phyloP scores from a whole-genome alignment of 2,888 invertebrate genomes.

The Incurvaria masculella region DNA sequence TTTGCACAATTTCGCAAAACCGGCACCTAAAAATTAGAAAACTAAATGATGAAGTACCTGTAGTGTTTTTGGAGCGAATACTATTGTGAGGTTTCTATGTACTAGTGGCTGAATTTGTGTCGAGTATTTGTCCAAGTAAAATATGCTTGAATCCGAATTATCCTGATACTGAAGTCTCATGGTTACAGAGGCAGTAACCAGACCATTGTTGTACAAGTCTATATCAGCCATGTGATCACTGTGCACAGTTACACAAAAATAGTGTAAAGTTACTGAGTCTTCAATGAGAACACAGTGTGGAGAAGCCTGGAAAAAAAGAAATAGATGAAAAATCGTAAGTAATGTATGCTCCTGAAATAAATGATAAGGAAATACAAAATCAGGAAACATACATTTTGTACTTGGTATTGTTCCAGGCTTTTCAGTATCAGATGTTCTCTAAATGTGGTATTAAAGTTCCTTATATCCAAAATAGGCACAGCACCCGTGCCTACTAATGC shows the following conservation, averaged over 20 bases:
- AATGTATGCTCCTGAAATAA: not conserved
- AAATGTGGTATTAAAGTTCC: constrained; percentile 56
- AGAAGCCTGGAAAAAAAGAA: constrained; percentile 30
- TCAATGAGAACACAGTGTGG: constrained; percentile 47
- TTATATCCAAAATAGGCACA: constrained; percentile 56
- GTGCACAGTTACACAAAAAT: constrained; percentile 40
- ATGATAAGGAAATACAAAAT: not conserved
- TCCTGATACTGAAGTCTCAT: constrained; percentile 39
- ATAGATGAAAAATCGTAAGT: constrained; percentile 1
- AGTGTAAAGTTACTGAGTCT: constrained; percentile 41
- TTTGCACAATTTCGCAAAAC: too few relatives aligned
- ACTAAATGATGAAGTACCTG: constrained; percentile 23
- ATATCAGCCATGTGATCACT: constrained; percentile 30
- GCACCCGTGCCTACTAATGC: constrained; percentile 51
- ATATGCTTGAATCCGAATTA: constrained; percentile 32
- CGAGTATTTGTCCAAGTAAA: constrained; percentile 41
- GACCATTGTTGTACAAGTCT: constrained; percentile 44
- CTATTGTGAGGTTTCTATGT: constrained; percentile 38
- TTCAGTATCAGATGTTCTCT: constrained; percentile 58
- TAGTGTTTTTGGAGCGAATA: constrained; percentile 39
- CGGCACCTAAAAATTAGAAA: too few relatives aligned
- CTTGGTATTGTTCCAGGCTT: constrained; percentile 45
- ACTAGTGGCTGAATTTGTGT: constrained; percentile 41
- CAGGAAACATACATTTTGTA: constrained; percentile 33
- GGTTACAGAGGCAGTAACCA: constrained; percentile 37